Conservation (phyloP, 2,113 vertebrate genomes). For the Cyanoramphus novaezelandiae region DNA sequence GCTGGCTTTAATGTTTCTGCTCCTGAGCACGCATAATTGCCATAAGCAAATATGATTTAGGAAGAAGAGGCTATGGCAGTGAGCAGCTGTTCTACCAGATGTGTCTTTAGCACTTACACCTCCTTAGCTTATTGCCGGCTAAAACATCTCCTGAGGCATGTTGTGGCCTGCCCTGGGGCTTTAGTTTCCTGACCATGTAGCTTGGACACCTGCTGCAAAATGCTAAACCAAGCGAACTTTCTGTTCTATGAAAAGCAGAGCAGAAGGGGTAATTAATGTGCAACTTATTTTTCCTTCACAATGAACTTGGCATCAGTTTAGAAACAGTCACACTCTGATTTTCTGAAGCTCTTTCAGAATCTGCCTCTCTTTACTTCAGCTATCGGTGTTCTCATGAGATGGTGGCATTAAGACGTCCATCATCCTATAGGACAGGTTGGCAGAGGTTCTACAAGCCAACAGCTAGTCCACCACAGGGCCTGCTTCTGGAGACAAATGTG, state of each 20-base stretch:
- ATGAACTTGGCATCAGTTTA: not conserved
- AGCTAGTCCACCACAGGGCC: not conserved
- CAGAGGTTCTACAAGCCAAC: not conserved
- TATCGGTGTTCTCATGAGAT: not conserved
- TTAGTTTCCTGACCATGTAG: not conserved
- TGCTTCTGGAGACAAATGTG: not conserved
- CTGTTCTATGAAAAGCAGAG: not conserved
- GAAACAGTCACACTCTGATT: not conserved
- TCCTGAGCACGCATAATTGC: not conserved
- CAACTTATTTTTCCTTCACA: fast-evolving
- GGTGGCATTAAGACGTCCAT: not conserved
- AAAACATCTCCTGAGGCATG: not conserved
- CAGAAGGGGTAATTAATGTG: not conserved
- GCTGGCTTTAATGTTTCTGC: not conserved
- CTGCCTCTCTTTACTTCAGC: not conserved
- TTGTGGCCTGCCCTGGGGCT: not conserved
- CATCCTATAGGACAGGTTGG: not conserved
- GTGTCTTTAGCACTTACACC: too few species aligned
- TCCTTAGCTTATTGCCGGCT: not conserved
- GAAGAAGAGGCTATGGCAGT: not conserved
- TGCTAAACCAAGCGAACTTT: not conserved
- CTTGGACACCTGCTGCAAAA: not conserved
- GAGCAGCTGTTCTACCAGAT: not conserved
- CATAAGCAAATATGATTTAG: not conserved
- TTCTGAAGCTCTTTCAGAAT: not conserved